Evolutionary conservation across 2,797 vertebrate species (phyloP).

Genomic region (Sebastes baramenuke): DNA sequence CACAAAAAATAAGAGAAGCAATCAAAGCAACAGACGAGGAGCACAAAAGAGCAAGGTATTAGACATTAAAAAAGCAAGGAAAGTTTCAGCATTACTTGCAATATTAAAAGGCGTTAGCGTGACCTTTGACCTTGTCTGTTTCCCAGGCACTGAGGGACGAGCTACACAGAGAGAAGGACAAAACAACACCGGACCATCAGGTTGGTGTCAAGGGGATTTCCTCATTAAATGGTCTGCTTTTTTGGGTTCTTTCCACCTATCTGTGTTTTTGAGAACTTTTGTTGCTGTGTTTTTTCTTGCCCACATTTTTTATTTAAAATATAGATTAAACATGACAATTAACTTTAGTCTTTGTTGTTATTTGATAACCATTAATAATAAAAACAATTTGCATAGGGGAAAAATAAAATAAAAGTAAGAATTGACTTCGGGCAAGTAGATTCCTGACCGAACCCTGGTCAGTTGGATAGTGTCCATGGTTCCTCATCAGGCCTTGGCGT

Average conservation of each 20-base stretch:
- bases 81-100: not conserved
- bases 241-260: not conserved
- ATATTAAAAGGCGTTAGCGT: not conserved
- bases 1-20: no score
- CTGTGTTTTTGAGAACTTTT: not conserved
- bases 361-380: no score
- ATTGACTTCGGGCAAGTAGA: no score
- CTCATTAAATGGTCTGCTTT: not conserved
- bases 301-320: not conserved
- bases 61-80: no score
- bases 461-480: slow-evolving; percentile 21
- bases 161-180: slow-evolving; percentile 74
- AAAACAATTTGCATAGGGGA: no score
- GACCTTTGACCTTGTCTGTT: slow-evolving; percentile 17
- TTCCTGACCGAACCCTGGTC: not conserved
- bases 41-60: no score
- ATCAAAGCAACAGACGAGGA: no score
- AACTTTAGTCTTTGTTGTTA: no score
- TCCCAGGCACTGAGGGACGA: slow-evolving; percentile 77
- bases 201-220: slow-evolving; percentile 67
- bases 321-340: no score
- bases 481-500: slow-evolving; percentile 33
- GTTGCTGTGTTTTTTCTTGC: not conserved
- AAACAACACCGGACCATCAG: slow-evolving; percentile 82
- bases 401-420: no score